phyloP scores from a whole-genome alignment of 2,113 vertebrate genomes.

The Dromas ardeola region DNA sequence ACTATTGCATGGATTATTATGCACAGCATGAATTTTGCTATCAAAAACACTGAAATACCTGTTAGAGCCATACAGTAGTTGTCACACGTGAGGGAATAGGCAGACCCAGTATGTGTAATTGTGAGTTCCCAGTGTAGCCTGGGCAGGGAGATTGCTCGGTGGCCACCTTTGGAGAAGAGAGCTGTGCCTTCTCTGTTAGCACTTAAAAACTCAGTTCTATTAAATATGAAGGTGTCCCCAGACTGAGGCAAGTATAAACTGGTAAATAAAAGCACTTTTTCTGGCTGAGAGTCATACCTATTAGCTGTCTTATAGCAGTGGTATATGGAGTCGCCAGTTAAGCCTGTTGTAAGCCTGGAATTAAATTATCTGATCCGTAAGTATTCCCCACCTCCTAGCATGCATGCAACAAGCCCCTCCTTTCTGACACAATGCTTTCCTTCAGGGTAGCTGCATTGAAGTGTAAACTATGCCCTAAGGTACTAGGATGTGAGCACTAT shows the following conservation, averaged over 20 bases:
- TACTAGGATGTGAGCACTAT: neutral
- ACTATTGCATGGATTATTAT: neutral
- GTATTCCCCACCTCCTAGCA: neutral
- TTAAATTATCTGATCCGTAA: neutral
- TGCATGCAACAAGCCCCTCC: neutral
- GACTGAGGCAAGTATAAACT: neutral
- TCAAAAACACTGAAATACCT: neutral
- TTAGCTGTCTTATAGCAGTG: neutral
- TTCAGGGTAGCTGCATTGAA: neutral
- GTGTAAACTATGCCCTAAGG: neutral
- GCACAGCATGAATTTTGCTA: neutral
- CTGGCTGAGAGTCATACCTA: neutral
- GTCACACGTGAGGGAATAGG: neutral
- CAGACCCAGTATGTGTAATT: rapidly evolving
- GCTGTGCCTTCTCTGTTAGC: neutral
- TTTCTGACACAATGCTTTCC: neutral
- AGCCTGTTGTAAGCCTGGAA: neutral
- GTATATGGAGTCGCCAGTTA: neutral
- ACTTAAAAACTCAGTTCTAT: neutral
- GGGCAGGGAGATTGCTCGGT: neutral
- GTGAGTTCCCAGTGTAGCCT: neutral
- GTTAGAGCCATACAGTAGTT: neutral
- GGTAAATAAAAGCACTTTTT: neutral
- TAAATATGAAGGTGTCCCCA: neutral
- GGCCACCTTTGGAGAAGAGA: neutral